These are phyloP conservation scores for Ibidorhyncha struthersii DNA, from an alignment of 2,113 vertebrate genomes.

Conservation along the genomic window DNA sequence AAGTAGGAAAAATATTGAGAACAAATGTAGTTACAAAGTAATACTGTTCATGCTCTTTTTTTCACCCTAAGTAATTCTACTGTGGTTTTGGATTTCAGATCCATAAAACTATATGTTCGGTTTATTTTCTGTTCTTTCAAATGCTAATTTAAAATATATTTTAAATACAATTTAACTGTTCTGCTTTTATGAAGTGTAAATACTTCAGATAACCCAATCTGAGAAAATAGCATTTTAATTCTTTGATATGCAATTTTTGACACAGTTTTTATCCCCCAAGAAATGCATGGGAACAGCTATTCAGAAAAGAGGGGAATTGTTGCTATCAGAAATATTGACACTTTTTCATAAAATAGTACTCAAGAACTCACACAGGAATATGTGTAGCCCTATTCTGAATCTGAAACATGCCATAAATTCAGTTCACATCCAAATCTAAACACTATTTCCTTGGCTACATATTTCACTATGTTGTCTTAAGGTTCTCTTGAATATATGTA, in stretches of 20 bases:
- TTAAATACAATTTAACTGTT: not conserved
- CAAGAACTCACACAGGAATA: not conserved
- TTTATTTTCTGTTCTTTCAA: not conserved
- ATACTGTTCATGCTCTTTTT: not conserved
- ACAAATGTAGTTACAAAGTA: not conserved
- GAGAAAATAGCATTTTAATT: not conserved
- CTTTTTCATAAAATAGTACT: not conserved
- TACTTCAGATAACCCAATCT: not conserved
- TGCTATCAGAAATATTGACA: not conserved
- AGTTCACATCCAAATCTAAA: not conserved
- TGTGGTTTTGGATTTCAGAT: not conserved
- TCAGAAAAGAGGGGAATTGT: not conserved
- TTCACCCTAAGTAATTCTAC: not conserved
- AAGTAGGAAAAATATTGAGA: not conserved
- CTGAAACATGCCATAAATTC: not conserved
- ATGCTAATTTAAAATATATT: not conserved
- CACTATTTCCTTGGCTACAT: not conserved
- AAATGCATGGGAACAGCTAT: not conserved
- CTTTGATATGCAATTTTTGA: not conserved
- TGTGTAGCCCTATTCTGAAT: not conserved
- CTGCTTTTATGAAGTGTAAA: not conserved
- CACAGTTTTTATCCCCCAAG: not conserved
- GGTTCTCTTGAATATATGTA: not conserved
- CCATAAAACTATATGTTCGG: not conserved
- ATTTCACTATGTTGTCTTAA: not conserved